Conservation (phyloP, 1,140 invertebrate species). For the Augochlora pura region DNA sequence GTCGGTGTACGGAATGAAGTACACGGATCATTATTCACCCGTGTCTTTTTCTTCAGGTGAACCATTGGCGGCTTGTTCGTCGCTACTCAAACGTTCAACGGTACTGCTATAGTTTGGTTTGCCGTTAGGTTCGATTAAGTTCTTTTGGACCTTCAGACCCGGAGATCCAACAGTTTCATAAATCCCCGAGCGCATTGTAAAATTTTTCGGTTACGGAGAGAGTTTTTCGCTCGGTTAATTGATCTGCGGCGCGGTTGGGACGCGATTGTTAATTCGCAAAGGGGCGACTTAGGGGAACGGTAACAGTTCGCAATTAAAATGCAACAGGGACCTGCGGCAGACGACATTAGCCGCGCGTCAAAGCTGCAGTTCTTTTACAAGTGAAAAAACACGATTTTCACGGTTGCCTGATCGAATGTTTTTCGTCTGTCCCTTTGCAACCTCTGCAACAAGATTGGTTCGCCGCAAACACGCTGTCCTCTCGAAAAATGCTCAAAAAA, state of each 20-base stretch:
- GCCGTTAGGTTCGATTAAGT: too few relatives aligned
- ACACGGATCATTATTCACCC: constrained; percentile 44
- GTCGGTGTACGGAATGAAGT: constrained; percentile 13
- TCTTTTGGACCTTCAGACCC: too few relatives aligned
- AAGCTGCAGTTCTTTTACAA: too few relatives aligned
- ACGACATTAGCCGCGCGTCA: neutral
- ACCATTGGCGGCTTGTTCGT: too few relatives aligned
- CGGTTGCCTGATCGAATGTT: neutral
- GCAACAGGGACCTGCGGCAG: neutral
- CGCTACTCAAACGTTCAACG: too few relatives aligned
- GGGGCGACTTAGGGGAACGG: neutral
- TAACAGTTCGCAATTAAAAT: neutral
- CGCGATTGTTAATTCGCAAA: neutral
- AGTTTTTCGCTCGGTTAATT: too few relatives aligned
- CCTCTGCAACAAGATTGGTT: neutral
- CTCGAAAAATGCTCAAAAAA: constrained; percentile 48
- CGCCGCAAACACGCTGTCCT: constrained; percentile 37
- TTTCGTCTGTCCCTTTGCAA: neutral
- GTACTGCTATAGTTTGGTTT: too few relatives aligned
- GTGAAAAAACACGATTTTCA: neutral
- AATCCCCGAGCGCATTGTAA: too few relatives aligned
- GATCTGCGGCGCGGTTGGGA: too few relatives aligned
- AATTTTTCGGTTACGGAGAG: too few relatives aligned
- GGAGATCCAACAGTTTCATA: too few relatives aligned
- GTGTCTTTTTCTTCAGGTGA: neutral